A percentile compares a stretch with the other conserved stretches of the same genome.
Evolutionary conservation across 2,888 invertebrate species (phyloP).

Genomic region (Malacosoma neustria): DNA sequence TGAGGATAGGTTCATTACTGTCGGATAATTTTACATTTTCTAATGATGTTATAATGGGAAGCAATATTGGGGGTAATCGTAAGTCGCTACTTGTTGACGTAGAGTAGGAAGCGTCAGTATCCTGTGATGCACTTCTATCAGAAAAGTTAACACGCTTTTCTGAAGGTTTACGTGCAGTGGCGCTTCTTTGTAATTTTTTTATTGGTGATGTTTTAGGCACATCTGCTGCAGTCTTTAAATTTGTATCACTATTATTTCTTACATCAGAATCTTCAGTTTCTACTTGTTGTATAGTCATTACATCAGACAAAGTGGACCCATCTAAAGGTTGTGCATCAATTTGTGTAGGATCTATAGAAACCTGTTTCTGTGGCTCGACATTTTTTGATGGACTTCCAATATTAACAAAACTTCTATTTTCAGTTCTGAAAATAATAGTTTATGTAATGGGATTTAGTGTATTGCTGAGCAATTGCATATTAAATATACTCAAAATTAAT

Average conservation of each 20-base stretch:
- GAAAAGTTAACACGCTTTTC: conserved; percentile 71
- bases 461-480: too few relatives aligned
- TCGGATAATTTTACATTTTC: conserved; percentile 66
- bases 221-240: conserved; percentile 28
- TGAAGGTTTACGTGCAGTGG: conserved; percentile 55
- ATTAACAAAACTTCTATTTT: conserved; percentile 74
- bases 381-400: conserved; percentile 40
- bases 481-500: too few relatives aligned
- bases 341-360: conserved; percentile 35
- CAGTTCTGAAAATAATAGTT: conserved; percentile 62
- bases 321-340: conserved; percentile 36
- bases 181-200: conserved; percentile 54
- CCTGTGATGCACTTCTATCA: conserved; percentile 75
- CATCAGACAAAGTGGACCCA: conserved; percentile 36
- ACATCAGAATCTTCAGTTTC: conserved; percentile 46
- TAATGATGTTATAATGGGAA: conserved; percentile 80
- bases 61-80: conserved; percentile 81
- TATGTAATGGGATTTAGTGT: background rate
- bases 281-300: conserved; percentile 36
- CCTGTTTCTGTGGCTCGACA: conserved; percentile 43
- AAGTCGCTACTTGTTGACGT: conserved; percentile 77
- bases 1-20: conserved; percentile 50
- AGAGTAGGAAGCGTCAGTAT: conserved; percentile 76
- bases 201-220: conserved; percentile 27
- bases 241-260: conserved; percentile 37